These are phyloP conservation scores for Harpagoxenus sublaevis DNA, from an alignment of 2,888 invertebrate species.

Conservation along the genomic window DNA sequence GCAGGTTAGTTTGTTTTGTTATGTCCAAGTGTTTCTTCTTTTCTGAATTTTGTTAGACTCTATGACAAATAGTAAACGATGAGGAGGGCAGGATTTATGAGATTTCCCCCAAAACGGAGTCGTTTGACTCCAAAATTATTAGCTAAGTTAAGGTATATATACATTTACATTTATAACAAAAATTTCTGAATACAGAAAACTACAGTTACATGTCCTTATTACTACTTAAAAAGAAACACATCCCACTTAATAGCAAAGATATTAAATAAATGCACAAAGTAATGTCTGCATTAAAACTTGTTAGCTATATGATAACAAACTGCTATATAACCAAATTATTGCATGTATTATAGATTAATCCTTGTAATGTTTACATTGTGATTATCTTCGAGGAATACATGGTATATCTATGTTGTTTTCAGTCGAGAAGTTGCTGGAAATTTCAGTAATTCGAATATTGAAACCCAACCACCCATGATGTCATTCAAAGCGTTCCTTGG, in stretches of 20 bases:
- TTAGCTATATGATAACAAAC: neutral
- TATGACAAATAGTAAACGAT: conserved; percentile 48
- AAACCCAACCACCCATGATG: conserved; percentile 98
- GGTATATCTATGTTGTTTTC: conserved; percentile 12
- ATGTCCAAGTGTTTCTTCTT: conserved; percentile 34
- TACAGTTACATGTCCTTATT: neutral
- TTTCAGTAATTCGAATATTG: conserved; percentile 86
- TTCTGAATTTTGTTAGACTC: neutral
- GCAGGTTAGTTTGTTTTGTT: conserved; percentile 76
- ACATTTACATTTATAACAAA: neutral
- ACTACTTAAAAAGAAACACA: neutral
- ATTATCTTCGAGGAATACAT: neutral
- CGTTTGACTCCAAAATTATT: conserved; percentile 82
- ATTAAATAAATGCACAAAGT: neutral
- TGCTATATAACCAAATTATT: neutral
- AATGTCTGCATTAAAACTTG: neutral
- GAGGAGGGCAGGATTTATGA: conserved; percentile 62
- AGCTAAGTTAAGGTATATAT: conserved; percentile 80
- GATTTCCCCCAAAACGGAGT: conserved; percentile 75
- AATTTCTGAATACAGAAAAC: neutral
- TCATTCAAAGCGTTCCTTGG: conserved; percentile 98
- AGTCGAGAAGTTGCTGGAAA: conserved; percentile 84
- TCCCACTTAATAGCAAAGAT: neutral
- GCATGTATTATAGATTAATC: neutral
- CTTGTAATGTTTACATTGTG: neutral